Percentiles rank a stretch among this genome's conserved stretches.
Evolutionary conservation across 2,888 invertebrate species (phyloP).

Genomic region (Cryptus viduatorius): DNA sequence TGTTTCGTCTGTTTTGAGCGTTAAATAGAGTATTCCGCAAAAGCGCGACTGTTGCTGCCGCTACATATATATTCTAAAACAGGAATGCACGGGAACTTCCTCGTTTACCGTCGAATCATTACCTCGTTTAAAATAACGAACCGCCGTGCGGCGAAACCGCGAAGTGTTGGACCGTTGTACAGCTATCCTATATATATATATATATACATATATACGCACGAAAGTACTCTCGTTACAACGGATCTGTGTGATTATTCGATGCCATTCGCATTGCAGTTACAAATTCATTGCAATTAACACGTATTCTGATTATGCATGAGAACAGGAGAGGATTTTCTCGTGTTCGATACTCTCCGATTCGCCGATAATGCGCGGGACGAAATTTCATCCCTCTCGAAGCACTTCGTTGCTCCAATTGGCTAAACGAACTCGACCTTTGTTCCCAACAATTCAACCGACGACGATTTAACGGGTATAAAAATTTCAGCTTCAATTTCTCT

Average conservation of each 20-base stretch:
- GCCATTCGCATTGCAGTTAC: slow-evolving; percentile 35
- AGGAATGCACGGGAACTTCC: slow-evolving; percentile 36
- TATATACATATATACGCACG: neutral
- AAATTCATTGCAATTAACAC: slow-evolving; percentile 53
- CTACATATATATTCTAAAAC: neutral
- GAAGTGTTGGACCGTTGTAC: slow-evolving; percentile 15
- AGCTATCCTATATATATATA: slow-evolving; percentile 2
- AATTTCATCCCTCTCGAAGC: slow-evolving; percentile 7
- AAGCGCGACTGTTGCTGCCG: neutral
- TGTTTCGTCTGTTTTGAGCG: slow-evolving; percentile 11
- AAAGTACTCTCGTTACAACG: slow-evolving; percentile 38
- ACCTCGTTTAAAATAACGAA: slow-evolving; percentile 54
- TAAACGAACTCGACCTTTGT: slow-evolving; percentile 1
- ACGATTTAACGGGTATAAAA: too few relatives aligned
- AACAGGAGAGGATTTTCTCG: neutral
- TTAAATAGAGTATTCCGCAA: neutral
- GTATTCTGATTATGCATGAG: slow-evolving; percentile 40
- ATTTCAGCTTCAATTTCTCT: too few relatives aligned
- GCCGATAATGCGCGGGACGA: neutral
- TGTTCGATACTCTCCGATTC: slow-evolving; percentile 4
- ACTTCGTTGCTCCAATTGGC: neutral
- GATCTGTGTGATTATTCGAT: slow-evolving; percentile 55
- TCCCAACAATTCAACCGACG: neutral
- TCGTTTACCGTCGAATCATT: slow-evolving; percentile 53
- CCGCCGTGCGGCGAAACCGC: slow-evolving; percentile 13